Evolutionary conservation across 2,888 invertebrate genomes (phyloP).

Genomic region (Chrysomela aeneicollis): DNA sequence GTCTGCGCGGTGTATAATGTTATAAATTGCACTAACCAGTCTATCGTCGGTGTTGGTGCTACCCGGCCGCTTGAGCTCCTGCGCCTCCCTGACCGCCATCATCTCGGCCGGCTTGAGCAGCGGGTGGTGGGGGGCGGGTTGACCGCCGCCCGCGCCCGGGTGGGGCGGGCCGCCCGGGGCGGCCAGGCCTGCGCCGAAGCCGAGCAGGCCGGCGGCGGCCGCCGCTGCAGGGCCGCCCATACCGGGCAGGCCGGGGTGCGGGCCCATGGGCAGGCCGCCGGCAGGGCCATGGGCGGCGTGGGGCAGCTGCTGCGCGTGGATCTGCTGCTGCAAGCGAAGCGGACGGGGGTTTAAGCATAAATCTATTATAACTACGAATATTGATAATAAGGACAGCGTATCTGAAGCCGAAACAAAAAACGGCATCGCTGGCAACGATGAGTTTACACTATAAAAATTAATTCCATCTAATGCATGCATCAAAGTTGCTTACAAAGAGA

Average conservation of each 20-base stretch:
- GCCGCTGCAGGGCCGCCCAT: conserved; percentile 58
- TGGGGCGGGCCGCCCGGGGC: conserved; percentile 53
- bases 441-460: too few species aligned
- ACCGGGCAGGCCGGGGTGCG: conserved; percentile 58
- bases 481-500: too few species aligned
- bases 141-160: conserved; percentile 48
- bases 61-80: conserved; percentile 56
- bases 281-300: conserved; percentile 60
- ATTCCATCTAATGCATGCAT: too few species aligned
- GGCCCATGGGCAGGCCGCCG: conserved; percentile 57
- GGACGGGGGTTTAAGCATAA: too few species aligned
- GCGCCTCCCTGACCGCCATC: conserved; percentile 53
- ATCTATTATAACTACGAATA: too few species aligned
- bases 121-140: conserved; percentile 52
- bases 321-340: conserved; percentile 56
- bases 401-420: too few species aligned
- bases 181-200: conserved; percentile 54
- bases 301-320: conserved; percentile 60
- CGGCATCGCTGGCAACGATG: too few species aligned
- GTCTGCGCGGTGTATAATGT: too few species aligned
- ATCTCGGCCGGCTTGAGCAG: conserved; percentile 59
- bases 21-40: conserved; percentile 52
- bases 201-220: conserved; percentile 51
- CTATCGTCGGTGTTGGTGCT: conserved; percentile 60
- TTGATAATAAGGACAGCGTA: too few species aligned